Evolutionary conservation across 2,797 vertebrate species (phyloP).

Genomic region (Phalanger gymnotis): DNA sequence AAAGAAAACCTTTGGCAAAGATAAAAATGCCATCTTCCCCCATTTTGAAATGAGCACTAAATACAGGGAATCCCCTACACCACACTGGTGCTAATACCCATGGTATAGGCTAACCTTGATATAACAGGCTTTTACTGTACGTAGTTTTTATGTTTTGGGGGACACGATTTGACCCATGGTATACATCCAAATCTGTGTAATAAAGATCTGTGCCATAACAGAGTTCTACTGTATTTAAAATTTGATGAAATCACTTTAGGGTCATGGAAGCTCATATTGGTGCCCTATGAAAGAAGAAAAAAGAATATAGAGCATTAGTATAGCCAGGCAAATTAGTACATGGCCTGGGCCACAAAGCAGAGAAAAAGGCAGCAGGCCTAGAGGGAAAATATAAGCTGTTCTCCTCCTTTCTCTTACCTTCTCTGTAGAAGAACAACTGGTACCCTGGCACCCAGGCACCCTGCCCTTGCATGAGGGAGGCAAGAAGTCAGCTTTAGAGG

Average conservation of each 20-base stretch:
- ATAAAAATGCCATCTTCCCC: slow-evolving; percentile 43
- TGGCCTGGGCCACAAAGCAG: slow-evolving; percentile 44
- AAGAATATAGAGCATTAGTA: slow-evolving; percentile 49
- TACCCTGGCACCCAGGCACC: slow-evolving; percentile 14
- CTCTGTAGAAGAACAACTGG: not conserved
- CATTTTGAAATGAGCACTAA: slow-evolving; percentile 27
- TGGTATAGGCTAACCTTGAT: slow-evolving; percentile 1
- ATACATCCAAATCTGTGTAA: not conserved
- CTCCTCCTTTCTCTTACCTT: slow-evolving; percentile 30
- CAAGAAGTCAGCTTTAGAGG: slow-evolving; percentile 2
- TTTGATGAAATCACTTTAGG: slow-evolving; percentile 48
- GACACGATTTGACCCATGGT: slow-evolving; percentile 1
- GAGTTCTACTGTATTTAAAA: slow-evolving; percentile 36
- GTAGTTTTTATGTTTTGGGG: not conserved
- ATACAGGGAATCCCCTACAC: not conserved
- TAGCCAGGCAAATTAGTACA: slow-evolving; percentile 48
- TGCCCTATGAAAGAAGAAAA: slow-evolving; percentile 52
- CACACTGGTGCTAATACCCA: not conserved
- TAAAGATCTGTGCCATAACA: not conserved
- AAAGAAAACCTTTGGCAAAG: slow-evolving; percentile 46
- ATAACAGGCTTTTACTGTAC: not conserved
- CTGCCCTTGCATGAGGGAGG: not conserved
- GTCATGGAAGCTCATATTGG: slow-evolving; percentile 28
- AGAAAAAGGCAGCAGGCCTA: slow-evolving; percentile 15
- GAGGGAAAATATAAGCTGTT: slow-evolving; percentile 21